Evolutionary conservation across 1,140 invertebrate genomes (phyloP), one percentile per base, ranked within the genome.

Genomic region (Zaprionus vittiger): DNA sequence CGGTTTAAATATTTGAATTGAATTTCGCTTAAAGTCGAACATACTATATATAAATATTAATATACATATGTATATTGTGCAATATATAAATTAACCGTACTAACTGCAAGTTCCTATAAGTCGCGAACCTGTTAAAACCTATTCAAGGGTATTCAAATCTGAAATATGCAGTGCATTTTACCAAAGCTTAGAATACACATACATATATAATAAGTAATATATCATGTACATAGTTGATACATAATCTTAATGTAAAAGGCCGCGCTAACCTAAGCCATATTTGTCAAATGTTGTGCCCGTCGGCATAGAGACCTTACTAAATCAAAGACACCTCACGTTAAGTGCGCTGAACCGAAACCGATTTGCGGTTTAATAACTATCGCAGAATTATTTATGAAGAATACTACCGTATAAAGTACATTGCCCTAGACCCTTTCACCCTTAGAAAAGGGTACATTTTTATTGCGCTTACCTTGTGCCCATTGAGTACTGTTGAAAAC

Each of bases 1-100:
- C 56, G 47, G 66, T 82, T 59, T 70, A 61, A 77, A 66, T 73
- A 81, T 76, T 79, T 61, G 67, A 70, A 79, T 73, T 74, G 79
- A 56, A 76, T 73, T 83, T 83, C 66, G 75, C 61, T 83, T 59
- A 59, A 69, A 63, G 57, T 52, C 26, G 55, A 56, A 26, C 22
- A 59, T 47, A 38, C 44, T 63, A 24, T 49, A 7, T 47, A 37
- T 49, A 20, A 26, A 17, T 31, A 37, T 49, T 12, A 26, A 17
- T 31, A 20, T n/a, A 71, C 54, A 47, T 31, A 72, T 49, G 12
- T 49, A 12, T 22, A 52, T 52, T 24, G 31, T 34, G 31, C 3
- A 34, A 34, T 34, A 34, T 41, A n/a, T 17, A 17, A 47, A 52
- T 52, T 52, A 24, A 52, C 47, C 47, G 47, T 52, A 52, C 20